These are phyloP conservation scores for Lanius collurio DNA, from an alignment of 2,113 vertebrate species.

Conservation along the genomic window DNA sequence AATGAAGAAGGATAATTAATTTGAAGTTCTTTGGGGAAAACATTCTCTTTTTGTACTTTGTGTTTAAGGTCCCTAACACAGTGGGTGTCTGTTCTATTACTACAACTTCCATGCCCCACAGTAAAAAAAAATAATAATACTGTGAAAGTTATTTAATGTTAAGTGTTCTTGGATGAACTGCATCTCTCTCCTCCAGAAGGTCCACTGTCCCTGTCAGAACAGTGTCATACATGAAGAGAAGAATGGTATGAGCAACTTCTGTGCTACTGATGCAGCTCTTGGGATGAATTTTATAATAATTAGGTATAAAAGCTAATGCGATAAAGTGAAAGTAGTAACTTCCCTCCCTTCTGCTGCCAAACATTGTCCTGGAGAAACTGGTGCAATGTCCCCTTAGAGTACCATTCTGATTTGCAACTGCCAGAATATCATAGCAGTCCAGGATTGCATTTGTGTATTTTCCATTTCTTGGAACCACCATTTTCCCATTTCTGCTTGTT, in stretches of 20 bases:
- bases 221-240: background rate
- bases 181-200: background rate
- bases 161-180: background rate
- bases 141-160: background rate
- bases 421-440: background rate
- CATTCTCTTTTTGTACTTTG: background rate
- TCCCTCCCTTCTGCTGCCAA: background rate
- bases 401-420: background rate
- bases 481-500: background rate
- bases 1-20: conserved; percentile 19
- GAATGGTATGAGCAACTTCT: background rate
- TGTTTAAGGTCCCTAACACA: conserved; percentile 1
- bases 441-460: background rate
- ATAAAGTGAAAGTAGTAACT: background rate
- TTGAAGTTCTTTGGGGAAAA: conserved; percentile 8
- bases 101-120: background rate
- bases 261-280: background rate
- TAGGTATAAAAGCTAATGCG: background rate
- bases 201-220: background rate
- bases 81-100: background rate
- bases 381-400: background rate
- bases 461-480: background rate
- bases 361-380: background rate
- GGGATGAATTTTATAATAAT: background rate
- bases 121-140: conserved; percentile 28